Evolutionary conservation across 37 sponge, comb jelly and placozoan species (phyloP), one percentile per base, ranked within the genome.

Genomic region (Hexactinellida sp.): DNA sequence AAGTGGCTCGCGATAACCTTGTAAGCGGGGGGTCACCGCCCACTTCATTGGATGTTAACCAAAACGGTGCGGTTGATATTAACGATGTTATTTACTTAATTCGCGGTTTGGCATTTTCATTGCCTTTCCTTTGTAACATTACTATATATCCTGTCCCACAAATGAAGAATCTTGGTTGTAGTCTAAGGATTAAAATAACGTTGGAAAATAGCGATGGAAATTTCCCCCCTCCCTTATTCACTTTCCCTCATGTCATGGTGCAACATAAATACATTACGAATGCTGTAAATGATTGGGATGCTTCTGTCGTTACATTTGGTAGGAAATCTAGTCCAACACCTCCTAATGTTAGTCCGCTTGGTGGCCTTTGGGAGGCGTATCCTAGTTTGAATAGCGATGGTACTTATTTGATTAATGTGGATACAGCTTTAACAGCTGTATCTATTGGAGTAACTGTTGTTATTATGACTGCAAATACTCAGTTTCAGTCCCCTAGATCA

Each of bases 61-160:
- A 54, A 1, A 86, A 89, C 86, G 91, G 91, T 16, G 52, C 28
- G 0, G 39, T 87, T 0, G 89, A 93, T 47, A 37, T 86, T 37
- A 91, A 89, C 84, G 93, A 93, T 87, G 91, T 89, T 35, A 38
- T 90, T 24, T 93, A 88, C 76, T 39, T 93, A 85, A 85, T 89
- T 21, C 55, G 91, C 38, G 93, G 76, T 32, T n/a, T 63, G 13
- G 76, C 76, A 63, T n/a, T 63, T 28, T 63, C 76, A 32, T 28
- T 63, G 25, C 76, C 76, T 21, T 63, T 63, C 76, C 76, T 25
- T 63, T 63, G 76, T 63, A 10, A 63, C 76, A 28, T n/a, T 25
- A n/a, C 76, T 23, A 23, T 63, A 63, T 21, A 7, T 23, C 21
- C 76, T 23, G 76, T 28, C 3, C 3, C 25, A 7, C 21, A 21